phyloP scores from a whole-genome alignment of 2,888 invertebrate species.

The Theodoxus fluviatilis region DNA sequence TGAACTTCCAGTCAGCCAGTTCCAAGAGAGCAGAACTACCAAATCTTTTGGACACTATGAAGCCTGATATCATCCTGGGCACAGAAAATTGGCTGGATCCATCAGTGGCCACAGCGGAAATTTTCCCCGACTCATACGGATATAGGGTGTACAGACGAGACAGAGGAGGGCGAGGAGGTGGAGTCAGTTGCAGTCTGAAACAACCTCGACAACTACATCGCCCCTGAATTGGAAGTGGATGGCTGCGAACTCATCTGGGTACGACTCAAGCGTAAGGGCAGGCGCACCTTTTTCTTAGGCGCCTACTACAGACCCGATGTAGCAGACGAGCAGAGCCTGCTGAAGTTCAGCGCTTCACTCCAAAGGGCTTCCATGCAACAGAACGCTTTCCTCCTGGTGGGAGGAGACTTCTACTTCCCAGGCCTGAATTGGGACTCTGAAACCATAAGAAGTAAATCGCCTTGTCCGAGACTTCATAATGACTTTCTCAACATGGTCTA shows the following conservation, averaged over 20 bases:
- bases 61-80: too few species aligned
- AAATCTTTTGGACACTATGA: background rate
- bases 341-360: background rate
- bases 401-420: too few species aligned
- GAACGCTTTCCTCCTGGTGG: too few species aligned
- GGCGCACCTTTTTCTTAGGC: slow-evolving; percentile 3
- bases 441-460: too few species aligned
- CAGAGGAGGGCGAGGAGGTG: too few species aligned
- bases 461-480: background rate
- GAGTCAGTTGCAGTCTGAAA: slow-evolving; percentile 3
- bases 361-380: background rate
- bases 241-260: slow-evolving; percentile 16
- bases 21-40: background rate
- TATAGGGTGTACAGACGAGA: background rate
- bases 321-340: background rate
- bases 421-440: too few species aligned
- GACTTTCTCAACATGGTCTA: slow-evolving; percentile 12
- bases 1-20: slow-evolving; percentile 11
- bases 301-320: background rate
- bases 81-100: slow-evolving; percentile 8
- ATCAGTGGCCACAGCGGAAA: background rate
- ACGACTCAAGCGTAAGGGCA: background rate
- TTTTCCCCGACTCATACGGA: slow-evolving; percentile 5
- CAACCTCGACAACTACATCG: slow-evolving; percentile 3
- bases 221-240: slow-evolving; percentile 8